Evolutionary conservation across 2,797 vertebrate species (phyloP), one percentile per base, ranked within the genome.

Genomic region (Eurystomus glaucurus): DNA sequence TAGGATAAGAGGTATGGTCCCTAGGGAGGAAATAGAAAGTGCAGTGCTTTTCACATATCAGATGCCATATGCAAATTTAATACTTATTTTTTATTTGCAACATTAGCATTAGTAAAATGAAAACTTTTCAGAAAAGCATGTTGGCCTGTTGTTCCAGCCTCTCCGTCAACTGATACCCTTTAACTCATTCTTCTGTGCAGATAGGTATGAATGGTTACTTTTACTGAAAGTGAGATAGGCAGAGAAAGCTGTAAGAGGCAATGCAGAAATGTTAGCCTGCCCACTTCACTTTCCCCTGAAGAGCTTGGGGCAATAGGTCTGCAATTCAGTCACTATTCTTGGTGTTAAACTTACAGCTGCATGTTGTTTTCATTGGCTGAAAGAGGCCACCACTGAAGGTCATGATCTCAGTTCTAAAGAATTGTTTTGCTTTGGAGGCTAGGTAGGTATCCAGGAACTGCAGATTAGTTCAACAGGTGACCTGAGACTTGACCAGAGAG

Each of bases 311-410:
- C 69, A 86, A 17, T 11, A 62, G 18, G 10, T 88, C 61, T 75
- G 68, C 37, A 76, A 51, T 37, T 20, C 58, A 62, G 58, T 19
- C 35, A 6, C 45, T 37, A 2, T 26, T 43, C 62, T 37, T 54
- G 17, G 6, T 52, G 82, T 50, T 85, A 65, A 93, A 70, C 39
- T 69, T 68, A 45, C 87, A 96, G 85, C 85, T 94, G 85, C 31
- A 5, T 28, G 16, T 83, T 95, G 86, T 93, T 96, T 96, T 88
- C 29, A 4, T 81, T 95, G 85, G 79, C 88, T 81, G 61, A 50
- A 64, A 29, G 26, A 81, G 31, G 50, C 69, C 21, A 54, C 39
- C 6, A 28, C 31, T 39, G 35, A 83, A 46, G 39, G 64, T 78
- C 22, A 10, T 78, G 70, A 88, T 91, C 74, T 87, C 58, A 54